Conservation (phyloP, 2,113 vertebrate genomes). For the Myotis davidii region DNA sequence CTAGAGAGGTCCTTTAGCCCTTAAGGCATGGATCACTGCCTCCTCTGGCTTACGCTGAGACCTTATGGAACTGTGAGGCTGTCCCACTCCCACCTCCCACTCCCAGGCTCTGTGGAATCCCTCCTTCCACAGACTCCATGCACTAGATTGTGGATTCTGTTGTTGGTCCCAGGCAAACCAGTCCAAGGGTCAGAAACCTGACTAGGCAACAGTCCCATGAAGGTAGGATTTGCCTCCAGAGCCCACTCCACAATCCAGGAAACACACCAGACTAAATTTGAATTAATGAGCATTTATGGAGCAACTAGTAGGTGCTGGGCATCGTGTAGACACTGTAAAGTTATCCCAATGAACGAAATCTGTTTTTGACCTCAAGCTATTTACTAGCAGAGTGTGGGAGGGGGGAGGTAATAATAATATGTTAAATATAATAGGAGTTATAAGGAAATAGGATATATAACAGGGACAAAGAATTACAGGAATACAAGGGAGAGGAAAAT, state of each 20-base stretch:
- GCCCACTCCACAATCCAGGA: neutral
- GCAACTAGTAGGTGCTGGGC: neutral
- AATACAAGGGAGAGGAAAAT: neutral
- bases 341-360: neutral
- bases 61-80: neutral
- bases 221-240: neutral
- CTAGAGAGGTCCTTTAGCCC: neutral
- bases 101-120: neutral
- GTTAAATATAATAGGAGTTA: constrained; percentile 1
- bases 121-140: neutral
- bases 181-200: neutral
- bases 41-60: neutral
- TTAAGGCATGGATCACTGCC: neutral
- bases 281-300: neutral
- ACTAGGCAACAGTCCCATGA: neutral
- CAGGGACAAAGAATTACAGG: neutral
- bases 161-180: neutral
- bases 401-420: neutral
- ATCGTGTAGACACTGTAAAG: neutral
- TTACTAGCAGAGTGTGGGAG: neutral
- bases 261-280: neutral
- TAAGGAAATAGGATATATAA: neutral
- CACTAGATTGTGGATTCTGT: neutral
- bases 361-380: neutral
- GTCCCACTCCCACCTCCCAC: neutral